A percentile compares a stretch with the other conserved stretches of the same genome.
phyloP scores from a whole-genome alignment of 2,797 vertebrate genomes.

The Oceanodroma leucorhoa region DNA sequence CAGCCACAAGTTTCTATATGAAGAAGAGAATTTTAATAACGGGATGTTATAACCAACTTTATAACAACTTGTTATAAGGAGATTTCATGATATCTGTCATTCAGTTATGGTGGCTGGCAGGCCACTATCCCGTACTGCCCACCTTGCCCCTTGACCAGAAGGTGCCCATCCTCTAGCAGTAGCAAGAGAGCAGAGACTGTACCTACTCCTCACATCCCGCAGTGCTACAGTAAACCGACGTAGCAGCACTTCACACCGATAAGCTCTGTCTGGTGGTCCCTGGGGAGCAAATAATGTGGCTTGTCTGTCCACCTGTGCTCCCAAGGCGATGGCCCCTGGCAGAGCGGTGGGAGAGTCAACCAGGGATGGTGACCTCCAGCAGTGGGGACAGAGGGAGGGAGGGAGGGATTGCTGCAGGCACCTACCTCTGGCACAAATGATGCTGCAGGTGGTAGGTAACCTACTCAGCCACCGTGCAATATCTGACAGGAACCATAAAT shows the following conservation, averaged over 20 bases:
- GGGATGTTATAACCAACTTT: not conserved
- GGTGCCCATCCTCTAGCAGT: not conserved
- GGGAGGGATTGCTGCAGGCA: not conserved
- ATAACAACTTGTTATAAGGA: not conserved
- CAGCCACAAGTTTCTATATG: not conserved
- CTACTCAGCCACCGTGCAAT: not conserved
- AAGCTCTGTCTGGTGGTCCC: not conserved
- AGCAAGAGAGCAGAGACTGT: not conserved
- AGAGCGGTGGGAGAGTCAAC: not conserved
- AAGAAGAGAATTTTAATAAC: not conserved
- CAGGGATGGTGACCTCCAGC: not conserved
- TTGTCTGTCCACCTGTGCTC: not conserved
- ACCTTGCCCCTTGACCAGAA: not conserved
- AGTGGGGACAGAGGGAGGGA: not conserved
- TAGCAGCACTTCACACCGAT: not conserved
- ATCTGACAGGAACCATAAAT: not conserved
- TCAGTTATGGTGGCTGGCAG: not conserved
- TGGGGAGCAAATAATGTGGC: not conserved
- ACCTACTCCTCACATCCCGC: not conserved
- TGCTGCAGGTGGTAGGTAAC: not conserved
- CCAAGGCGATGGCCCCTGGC: not conserved
- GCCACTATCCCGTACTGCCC: not conserved
- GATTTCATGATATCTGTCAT: not conserved
- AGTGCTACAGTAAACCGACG: accelerated
- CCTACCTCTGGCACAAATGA: not conserved